Evolutionary conservation across 92 coral and sea anemone species (phyloP).

Genomic region (Nematostella vectensis): DNA sequence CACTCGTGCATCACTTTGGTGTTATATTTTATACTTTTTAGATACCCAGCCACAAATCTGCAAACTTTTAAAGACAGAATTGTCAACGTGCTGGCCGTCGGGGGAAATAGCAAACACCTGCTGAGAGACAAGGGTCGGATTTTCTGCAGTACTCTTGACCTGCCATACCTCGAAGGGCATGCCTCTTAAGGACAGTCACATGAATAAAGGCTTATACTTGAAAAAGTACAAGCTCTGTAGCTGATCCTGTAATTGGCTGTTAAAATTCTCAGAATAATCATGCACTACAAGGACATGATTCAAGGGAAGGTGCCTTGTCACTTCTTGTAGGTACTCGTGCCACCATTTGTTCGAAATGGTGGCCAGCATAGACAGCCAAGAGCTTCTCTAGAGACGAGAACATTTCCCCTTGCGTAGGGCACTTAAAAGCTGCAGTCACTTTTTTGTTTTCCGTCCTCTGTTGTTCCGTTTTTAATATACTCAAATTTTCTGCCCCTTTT

Average conservation of each 20-base stretch:
- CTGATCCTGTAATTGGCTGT: slow-evolving; percentile 26
- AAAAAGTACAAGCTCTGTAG: slow-evolving; percentile 16
- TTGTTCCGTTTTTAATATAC: slow-evolving; percentile 17
- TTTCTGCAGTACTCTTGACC: slow-evolving; percentile 23
- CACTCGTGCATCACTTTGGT: slow-evolving; percentile 31
- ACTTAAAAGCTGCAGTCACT: slow-evolving; percentile 27
- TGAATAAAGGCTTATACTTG: slow-evolving; percentile 38
- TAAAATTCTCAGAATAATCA: slow-evolving; percentile 27
- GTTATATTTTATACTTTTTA: slow-evolving; percentile 10
- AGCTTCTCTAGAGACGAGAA: slow-evolving; percentile 17
- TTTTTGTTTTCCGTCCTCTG: slow-evolving; percentile 12
- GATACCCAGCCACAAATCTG: slow-evolving; percentile 15
- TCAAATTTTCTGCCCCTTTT: slow-evolving; percentile 45
- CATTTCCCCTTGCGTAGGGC: slow-evolving; percentile 47
- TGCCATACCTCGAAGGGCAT: slow-evolving; percentile 12
- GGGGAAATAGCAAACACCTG: slow-evolving; percentile 28
- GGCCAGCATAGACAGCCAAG: slow-evolving; percentile 29
- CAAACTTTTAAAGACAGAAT: slow-evolving; percentile 23
- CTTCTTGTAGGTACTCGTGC: slow-evolving; percentile 4
- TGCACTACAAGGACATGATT: slow-evolving; percentile 17
- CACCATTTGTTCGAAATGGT: slow-evolving; percentile 32
- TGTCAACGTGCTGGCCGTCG: slow-evolving; percentile 17
- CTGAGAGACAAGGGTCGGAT: slow-evolving; percentile 11
- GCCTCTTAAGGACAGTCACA: slow-evolving; percentile 37
- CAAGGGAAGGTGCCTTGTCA: slow-evolving; percentile 10